Evolutionary conservation across 2,797 vertebrate species (phyloP).

Genomic region (Acanthurus leucopareius): DNA sequence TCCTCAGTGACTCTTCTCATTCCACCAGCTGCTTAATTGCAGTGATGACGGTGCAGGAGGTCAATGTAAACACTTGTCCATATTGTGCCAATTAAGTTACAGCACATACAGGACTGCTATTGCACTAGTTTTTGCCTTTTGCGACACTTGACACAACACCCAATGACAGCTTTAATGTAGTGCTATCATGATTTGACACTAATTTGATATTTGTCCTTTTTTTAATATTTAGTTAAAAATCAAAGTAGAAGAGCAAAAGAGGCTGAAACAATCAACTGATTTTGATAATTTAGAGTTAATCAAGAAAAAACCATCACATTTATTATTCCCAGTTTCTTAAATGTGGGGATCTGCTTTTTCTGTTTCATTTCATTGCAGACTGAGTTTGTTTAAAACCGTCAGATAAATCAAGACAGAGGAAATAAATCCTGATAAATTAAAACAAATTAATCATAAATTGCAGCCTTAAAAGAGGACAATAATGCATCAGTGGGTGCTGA

Average conservation of each 20-base stretch:
- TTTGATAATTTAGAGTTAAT: background rate
- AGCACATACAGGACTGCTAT: background rate
- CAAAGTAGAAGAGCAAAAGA: background rate
- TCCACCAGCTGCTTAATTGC: slow-evolving; percentile 72
- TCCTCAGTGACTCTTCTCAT: slow-evolving; percentile 57
- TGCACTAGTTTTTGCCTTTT: background rate
- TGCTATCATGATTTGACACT: background rate
- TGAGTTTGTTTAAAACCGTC: background rate
- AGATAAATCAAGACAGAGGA: background rate
- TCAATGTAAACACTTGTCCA: slow-evolving; percentile 34
- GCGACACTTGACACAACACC: background rate
- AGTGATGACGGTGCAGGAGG: slow-evolving; percentile 22
- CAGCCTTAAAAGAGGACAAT: too few species aligned
- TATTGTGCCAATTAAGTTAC: slow-evolving; percentile 28
- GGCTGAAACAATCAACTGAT: background rate
- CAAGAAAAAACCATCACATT: background rate
- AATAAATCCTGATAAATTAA: background rate
- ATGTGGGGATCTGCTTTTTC: background rate
- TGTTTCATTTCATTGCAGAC: background rate
- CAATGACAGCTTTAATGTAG: background rate
- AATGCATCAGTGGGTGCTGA: background rate
- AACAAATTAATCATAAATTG: background rate
- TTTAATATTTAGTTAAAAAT: background rate
- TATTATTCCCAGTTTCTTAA: background rate
- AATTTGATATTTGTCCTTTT: background rate